Conservation (phyloP, 2,888 invertebrate genomes). For the Argynnis bischoffii region DNA sequence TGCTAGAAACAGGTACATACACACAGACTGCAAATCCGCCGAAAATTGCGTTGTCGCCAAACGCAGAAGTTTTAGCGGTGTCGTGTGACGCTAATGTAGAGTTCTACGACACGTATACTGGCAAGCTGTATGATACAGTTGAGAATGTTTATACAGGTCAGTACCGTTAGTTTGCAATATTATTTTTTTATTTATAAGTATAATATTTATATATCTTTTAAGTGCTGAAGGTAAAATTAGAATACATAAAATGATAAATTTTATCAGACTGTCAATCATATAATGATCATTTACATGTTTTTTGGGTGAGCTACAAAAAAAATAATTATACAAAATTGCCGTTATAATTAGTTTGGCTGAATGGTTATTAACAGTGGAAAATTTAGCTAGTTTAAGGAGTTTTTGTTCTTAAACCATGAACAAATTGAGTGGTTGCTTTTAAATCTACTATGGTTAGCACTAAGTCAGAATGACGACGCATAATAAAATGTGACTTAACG, state of each 20-base stretch:
- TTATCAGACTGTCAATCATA: no score
- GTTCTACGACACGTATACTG: conserved; percentile 87
- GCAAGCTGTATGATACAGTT: conserved; percentile 85
- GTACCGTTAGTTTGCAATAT: conserved; percentile 15
- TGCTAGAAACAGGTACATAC: conserved; percentile 85
- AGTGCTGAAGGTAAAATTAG: no score
- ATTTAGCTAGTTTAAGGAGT: neutral
- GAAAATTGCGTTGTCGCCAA: conserved; percentile 88
- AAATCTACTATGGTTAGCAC: neutral
- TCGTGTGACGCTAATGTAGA: conserved; percentile 84
- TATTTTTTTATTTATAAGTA: neutral
- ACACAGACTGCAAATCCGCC: conserved; percentile 80
- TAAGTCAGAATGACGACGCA: conserved; percentile 2
- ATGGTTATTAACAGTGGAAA: neutral
- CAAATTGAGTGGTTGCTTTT: neutral
- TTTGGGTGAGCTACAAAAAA: neutral
- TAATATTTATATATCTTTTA: neutral
- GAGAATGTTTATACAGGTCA: conserved; percentile 84
- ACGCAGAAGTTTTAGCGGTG: conserved; percentile 89
- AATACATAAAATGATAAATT: no score
- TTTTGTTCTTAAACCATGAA: neutral
- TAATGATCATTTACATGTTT: no score
- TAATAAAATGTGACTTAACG: conserved; percentile 3
- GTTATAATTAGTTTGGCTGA: neutral
- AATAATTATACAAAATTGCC: neutral